Evolutionary conservation across 2,113 vertebrate genomes (phyloP).

Genomic region (Protomyctophum bolini): DNA sequence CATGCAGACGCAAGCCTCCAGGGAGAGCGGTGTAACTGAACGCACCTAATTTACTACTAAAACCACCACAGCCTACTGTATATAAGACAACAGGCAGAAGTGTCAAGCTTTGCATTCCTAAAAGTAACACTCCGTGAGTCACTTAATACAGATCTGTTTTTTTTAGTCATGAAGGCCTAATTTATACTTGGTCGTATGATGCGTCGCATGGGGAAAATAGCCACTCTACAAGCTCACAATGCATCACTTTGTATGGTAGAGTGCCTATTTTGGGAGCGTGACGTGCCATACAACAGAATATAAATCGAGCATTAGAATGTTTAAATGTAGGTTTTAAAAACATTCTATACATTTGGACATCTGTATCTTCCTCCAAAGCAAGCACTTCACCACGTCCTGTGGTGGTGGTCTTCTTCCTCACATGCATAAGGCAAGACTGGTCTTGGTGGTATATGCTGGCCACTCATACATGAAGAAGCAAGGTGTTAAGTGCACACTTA

Average conservation of each 20-base stretch:
- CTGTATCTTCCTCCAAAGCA: slow-evolving; percentile 46
- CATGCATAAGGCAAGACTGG: slow-evolving; percentile 66
- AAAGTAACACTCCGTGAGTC: slow-evolving; percentile 11
- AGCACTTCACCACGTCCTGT: slow-evolving; percentile 31
- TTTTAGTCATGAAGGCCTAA: too few species aligned
- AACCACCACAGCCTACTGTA: slow-evolving; percentile 26
- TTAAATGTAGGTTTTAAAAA: neutral
- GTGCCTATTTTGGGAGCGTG: too few species aligned
- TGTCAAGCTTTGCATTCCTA: neutral
- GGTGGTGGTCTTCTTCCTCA: slow-evolving; percentile 3
- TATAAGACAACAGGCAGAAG: slow-evolving; percentile 45
- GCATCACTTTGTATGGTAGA: too few species aligned
- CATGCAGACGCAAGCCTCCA: slow-evolving; percentile 74
- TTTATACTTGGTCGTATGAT: too few species aligned
- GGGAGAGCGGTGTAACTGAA: slow-evolving; percentile 53
- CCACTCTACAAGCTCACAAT: too few species aligned
- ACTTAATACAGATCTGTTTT: neutral
- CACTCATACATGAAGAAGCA: slow-evolving; percentile 17
- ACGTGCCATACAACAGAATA: too few species aligned
- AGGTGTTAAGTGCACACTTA: neutral
- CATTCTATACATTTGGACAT: slow-evolving; percentile 33
- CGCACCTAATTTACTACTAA: slow-evolving; percentile 6
- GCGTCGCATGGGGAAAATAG: too few species aligned
- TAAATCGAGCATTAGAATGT: too few species aligned
- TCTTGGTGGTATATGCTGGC: slow-evolving; percentile 49